Conservation (phyloP, 2,113 vertebrate species). For the Channa argus region DNA sequence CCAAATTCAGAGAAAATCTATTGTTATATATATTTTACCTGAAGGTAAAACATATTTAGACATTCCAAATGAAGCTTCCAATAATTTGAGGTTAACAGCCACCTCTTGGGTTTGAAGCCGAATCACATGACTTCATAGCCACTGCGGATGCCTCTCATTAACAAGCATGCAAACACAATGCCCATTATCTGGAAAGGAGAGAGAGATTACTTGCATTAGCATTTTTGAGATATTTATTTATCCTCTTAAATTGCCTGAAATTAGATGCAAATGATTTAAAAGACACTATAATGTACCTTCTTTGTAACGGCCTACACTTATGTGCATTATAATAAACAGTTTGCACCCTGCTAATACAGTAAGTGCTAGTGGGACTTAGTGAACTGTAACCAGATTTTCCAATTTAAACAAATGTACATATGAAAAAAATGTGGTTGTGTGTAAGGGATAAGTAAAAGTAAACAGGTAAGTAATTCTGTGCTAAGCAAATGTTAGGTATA, state of each 20-base stretch:
- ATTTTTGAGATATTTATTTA: neutral
- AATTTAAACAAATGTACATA: no score
- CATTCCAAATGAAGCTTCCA: conserved; percentile 13
- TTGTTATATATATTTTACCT: no score
- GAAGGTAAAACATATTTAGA: no score
- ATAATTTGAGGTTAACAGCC: neutral
- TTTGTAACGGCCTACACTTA: no score
- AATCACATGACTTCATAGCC: conserved; percentile 94
- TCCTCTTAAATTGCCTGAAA: neutral
- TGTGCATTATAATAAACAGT: no score
- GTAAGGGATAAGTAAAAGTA: neutral
- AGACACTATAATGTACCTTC: no score
- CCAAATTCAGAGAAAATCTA: no score
- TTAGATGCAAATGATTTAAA: no score
- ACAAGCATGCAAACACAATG: conserved; percentile 88
- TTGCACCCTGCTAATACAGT: no score
- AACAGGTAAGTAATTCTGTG: neutral
- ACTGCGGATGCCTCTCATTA: conserved; percentile 91
- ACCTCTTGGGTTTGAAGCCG: neutral
- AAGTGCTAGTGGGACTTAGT: no score
- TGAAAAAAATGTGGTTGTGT: neutral
- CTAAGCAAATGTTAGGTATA: neutral
- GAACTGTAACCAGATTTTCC: no score
- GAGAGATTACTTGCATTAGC: neutral
- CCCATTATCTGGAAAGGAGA: conserved; percentile 85